Evolutionary conservation across 2,888 invertebrate species (phyloP).

Genomic region (Periphyllus acericola): DNA sequence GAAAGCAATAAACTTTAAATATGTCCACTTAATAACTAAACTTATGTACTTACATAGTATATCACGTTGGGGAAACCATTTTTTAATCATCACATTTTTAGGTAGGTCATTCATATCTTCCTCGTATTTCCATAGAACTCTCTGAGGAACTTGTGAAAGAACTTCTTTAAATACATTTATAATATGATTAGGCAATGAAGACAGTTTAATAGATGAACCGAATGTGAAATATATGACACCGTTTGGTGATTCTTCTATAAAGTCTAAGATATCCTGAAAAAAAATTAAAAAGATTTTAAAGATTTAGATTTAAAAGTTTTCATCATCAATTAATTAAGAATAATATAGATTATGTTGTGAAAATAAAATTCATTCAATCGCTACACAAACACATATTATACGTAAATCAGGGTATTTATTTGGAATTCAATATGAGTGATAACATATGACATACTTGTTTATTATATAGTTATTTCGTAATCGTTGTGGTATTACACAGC

Average conservation of each 20-base stretch:
- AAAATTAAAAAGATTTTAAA: too few relatives aligned
- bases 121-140: conserved; percentile 7
- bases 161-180: conserved; percentile 21
- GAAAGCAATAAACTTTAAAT: background rate
- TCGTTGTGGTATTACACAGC: too few relatives aligned
- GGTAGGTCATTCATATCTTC: background rate
- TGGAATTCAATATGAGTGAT: too few relatives aligned
- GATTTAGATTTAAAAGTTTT: too few relatives aligned
- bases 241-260: conserved; percentile 9
- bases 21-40: too few relatives aligned
- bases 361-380: too few relatives aligned
- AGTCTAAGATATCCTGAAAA: conserved; percentile 10
- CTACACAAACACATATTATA: too few relatives aligned
- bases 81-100: conserved; percentile 8
- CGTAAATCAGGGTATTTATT: too few relatives aligned
- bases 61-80: conserved; percentile 12
- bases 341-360: too few relatives aligned
- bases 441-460: too few relatives aligned
- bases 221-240: background rate
- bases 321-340: too few relatives aligned
- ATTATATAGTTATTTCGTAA: too few relatives aligned
- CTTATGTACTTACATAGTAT: background rate
- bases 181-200: background rate
- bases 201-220: background rate
- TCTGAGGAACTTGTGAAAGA: conserved; percentile 7